Percentiles rank a stretch among this genome's conserved stretches.
Evolutionary conservation across 2,888 invertebrate genomes (phyloP).

Genomic region (Biston betularia): DNA sequence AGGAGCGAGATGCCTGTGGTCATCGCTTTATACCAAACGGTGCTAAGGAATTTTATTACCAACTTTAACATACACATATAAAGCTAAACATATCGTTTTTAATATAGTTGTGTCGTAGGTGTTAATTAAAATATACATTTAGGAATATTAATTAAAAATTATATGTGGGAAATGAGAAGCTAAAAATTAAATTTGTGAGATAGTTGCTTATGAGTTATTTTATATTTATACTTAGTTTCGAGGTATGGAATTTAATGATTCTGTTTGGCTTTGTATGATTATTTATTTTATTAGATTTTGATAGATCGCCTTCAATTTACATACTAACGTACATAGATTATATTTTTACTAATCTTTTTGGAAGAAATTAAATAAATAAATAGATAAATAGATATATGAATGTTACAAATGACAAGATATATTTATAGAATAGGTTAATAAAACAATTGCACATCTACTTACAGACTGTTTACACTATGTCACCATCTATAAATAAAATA

Average conservation of each 20-base stretch:
- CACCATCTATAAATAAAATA: too few relatives aligned
- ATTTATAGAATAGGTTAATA: too few relatives aligned
- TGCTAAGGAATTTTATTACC: slow-evolving; percentile 52
- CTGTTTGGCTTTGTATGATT: background rate
- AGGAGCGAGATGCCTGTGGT: slow-evolving; percentile 29
- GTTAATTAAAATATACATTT: slow-evolving; percentile 53
- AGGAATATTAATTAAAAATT: slow-evolving; percentile 46
- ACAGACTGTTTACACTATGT: too few relatives aligned
- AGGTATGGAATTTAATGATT: slow-evolving; percentile 1
- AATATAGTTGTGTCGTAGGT: slow-evolving; percentile 41
- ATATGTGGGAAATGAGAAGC: slow-evolving; percentile 35
- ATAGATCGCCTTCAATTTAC: too few relatives aligned
- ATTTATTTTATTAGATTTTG: too few relatives aligned
- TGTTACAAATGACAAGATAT: too few relatives aligned
- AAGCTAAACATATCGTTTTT: slow-evolving; percentile 36
- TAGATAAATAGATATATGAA: too few relatives aligned
- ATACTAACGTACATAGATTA: too few relatives aligned
- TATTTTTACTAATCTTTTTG: too few relatives aligned
- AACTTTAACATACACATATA: slow-evolving; percentile 35
- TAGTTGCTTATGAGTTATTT: slow-evolving; percentile 17
- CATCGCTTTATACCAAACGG: slow-evolving; percentile 40
- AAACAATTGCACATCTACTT: too few relatives aligned
- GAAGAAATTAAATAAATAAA: too few relatives aligned
- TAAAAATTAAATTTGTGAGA: slow-evolving; percentile 31
- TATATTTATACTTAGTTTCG: slow-evolving; percentile 7